Evolutionary conservation across 2,797 vertebrate species (phyloP), one percentile per base, ranked within the genome.

Genomic region (Myotis vivesi): DNA sequence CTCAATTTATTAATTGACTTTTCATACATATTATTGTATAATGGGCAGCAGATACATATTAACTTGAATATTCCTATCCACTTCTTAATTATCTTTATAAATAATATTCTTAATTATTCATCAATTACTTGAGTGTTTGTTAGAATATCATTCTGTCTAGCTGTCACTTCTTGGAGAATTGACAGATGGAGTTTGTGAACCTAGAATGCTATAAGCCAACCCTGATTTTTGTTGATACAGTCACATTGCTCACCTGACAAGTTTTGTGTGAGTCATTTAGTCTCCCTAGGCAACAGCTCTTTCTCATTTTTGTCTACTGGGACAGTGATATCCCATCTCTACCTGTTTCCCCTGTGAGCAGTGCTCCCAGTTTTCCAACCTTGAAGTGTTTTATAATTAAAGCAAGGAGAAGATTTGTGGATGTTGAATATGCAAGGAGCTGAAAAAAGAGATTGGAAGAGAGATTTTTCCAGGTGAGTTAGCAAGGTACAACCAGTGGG

Each of bases 351-450:
- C 12, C 62, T 41, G 0, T 93, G 75, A 93, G 73, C 89, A 94
- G 87, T 30, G 69, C 22, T 92, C 51, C 51, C 36, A 44, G 68
- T 82, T 93, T 92, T 92, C 68, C 53, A 91, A 6, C 57, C 59
- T 57, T 44, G 89, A 96, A 85, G 62, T 72, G 28, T 91, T 92
- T 91, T 73, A 44, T 53, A 62, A 6, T 79, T 51, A 93, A 96
- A 90, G 68, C 66, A 80, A 79, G 73, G 75, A 68, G 80, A 92
- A 91, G 57, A 69, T 92, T 38, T 79, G 55, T 89, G 73, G 69
- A 46, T 96, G 20, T 46, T 86, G 49, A 95, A 28, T 69, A 94
- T 96, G 93, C 92, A 96, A 94, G 73, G 30, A 86, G 23, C 41
- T 38, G 82, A 95, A 86, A 83, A 95, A 30, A 92, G 72, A 49